Evolutionary conservation across 30 jellyfish, hydroid and myxozoan genomes (phyloP), one percentile per base, ranked within the genome.

Genomic region (Mastigias papua): DNA sequence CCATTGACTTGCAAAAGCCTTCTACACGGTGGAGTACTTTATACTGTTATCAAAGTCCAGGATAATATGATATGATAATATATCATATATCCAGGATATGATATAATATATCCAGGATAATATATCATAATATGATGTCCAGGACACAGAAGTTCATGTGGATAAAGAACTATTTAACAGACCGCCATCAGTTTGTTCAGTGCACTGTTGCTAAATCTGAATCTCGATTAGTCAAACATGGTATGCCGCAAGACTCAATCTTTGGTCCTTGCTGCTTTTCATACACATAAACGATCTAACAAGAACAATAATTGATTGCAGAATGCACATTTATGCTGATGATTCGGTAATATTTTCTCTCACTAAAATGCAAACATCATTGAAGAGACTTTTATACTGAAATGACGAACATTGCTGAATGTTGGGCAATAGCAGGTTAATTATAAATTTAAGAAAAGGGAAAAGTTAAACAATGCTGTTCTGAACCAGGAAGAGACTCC

Each of bases 201-300:
- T 42, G 54, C 13, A 15, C 13, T 42, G 54, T 15, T 42, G 54
- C 54, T 42, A 15, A 42, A 42, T 42, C 13, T 42, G 54, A 42
- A 15, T 42, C 90, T 65, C 80, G 32, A 34, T 33, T 25, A 51
- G 80, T 30, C 78, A 49, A 78, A 1, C 84, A 74, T 63, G 95
- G 91, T 29, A 91, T 86, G 60, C 86, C 85, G 61, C 91, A 86
- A 86, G 86, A 91, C 35, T 88, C 81, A 34, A 61, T 78, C 58
- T 81, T 77, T 21, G 87, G 96, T 78, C 86, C 21, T 87, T 87
- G 78, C 87, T 78, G 61, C 77, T 87, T 77, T 29, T 76, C 26
- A 34, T 85, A 16, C 94, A 32, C 30, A 74, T 85, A 13, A 69
- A 82, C 80, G 90, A 84, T 37, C 30, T 86, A 49, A 81, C 86